Percentiles rank a stretch among this genome's conserved stretches.
These are phyloP conservation scores for Oryzias woworae DNA, from an alignment of 2,113 vertebrate species.

Conservation along the genomic window DNA sequence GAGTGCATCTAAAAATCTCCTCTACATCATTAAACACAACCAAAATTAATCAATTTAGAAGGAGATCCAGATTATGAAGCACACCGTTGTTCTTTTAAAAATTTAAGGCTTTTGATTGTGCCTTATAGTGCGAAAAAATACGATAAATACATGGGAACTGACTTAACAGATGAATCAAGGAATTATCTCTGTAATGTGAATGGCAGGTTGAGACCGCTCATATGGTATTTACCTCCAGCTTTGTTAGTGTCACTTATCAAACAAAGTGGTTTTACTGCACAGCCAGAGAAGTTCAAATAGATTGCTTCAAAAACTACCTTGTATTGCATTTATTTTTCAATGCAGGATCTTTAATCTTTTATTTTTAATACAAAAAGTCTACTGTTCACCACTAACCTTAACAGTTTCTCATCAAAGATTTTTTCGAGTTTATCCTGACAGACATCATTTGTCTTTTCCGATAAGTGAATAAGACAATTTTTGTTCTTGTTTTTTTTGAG, in stretches of 20 bases:
- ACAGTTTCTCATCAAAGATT: slow-evolving; percentile 24
- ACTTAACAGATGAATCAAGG: slow-evolving; percentile 22
- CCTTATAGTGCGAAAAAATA: no score
- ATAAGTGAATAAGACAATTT: background rate
- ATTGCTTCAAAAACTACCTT: slow-evolving; percentile 39
- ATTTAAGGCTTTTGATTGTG: no score
- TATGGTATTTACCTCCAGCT: slow-evolving; percentile 50
- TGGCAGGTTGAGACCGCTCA: slow-evolving; percentile 46
- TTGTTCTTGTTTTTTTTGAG: slow-evolving; percentile 1
- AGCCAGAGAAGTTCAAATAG: slow-evolving; percentile 48
- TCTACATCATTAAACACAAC: no score
- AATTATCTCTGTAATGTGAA: slow-evolving; percentile 35
- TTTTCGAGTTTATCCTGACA: slow-evolving; percentile 11
- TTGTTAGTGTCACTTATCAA: slow-evolving; percentile 52
- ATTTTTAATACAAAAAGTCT: slow-evolving; percentile 29
- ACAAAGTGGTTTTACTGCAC: slow-evolving; percentile 52
- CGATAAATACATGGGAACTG: slow-evolving; percentile 15
- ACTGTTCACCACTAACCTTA: slow-evolving; percentile 14
- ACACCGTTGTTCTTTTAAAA: no score
- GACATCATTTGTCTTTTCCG: background rate
- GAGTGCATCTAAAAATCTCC: no score
- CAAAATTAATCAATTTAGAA: no score
- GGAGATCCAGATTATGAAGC: no score
- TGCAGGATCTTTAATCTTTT: slow-evolving; percentile 11
- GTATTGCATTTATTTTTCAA: slow-evolving; percentile 15